Conservation (phyloP, 2,113 vertebrate species). For the Apus apus region DNA sequence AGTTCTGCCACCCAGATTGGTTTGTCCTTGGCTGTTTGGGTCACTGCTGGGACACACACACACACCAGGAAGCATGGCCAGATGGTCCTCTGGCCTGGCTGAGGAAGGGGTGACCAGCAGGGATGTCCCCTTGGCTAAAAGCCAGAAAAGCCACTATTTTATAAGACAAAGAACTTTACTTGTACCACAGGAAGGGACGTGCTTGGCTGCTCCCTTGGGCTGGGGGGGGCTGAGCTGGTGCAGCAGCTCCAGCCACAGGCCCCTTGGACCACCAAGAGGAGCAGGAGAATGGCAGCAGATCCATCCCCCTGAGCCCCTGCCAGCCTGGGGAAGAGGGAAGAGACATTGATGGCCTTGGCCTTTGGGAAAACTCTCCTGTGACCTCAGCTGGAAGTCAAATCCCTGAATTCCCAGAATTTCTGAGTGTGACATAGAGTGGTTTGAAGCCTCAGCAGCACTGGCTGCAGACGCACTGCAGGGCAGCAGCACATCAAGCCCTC, state of each 20-base stretch:
- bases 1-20: rapidly evolving
- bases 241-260: rapidly evolving
- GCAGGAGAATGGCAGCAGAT: not conserved
- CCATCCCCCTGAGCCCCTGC: rapidly evolving
- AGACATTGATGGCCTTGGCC: not conserved
- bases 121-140: not conserved
- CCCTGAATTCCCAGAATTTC: not conserved
- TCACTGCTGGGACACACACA: too few relatives aligned
- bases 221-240: rapidly evolving
- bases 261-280: not conserved
- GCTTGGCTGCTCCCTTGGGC: not conserved
- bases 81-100: not conserved
- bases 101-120: not conserved
- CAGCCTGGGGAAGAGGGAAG: not conserved
- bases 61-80: not conserved
- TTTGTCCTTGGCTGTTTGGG: not conserved
- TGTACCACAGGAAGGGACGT: not conserved
- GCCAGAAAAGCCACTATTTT: not conserved
- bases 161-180: not conserved
- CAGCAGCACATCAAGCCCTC: not conserved
- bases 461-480: not conserved
- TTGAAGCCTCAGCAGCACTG: not conserved
- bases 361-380: not conserved
- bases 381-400: not conserved
- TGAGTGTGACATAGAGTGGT: not conserved